Evolutionary conservation across 2,888 invertebrate species (phyloP), one percentile per base, ranked within the genome.

Genomic region (Entomobrya multifasciata): DNA sequence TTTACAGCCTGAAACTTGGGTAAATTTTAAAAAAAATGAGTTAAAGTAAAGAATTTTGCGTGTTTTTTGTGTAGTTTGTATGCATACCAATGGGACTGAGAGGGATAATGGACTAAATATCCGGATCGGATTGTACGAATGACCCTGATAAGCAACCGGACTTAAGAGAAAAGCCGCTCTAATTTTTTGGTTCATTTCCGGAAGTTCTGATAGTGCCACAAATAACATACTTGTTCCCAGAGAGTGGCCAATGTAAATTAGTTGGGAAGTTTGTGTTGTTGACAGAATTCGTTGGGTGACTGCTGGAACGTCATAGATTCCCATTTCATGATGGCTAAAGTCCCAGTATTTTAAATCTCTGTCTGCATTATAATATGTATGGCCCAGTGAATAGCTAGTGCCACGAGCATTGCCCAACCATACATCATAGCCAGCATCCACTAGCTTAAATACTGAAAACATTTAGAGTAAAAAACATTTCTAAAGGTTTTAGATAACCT

Each of bases 141-240:
- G 77, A 0, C 84, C 84, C n/a, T 44, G 22, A 62, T 30, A 81
- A n/a, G 65, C 80, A 13, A 52, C 65, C n/a, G 86, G 86, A 55
- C 80, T n/a, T 5, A 86, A 55, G 25, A 80, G 15, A 15, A 81
- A 52, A 4, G 36, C 81, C 11, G 55, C 67, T 0, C 13, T 25
- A 15, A 86, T 55, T 44, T 44, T 81, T 3, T 49, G 17, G 20
- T 86, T 86, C 13, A 65, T 36, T 22, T 81, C 57, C 0, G 81
- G 67, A 17, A 65, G 41, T 22, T 60, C 72, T 5, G 81, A 81
- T 0, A 81, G 20, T 5, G 62, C 22, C 2, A 81, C 27, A 17
- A 81, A 77, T 13, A 76, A 77, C 1, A 60, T 20, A 2, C 76
- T 86, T 5, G 81, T 76, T 11, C 86, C 86, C 86, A 86, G 77